Evolutionary conservation across 2,888 invertebrate genomes (phyloP).

Genomic region (Globia sparganii): DNA sequence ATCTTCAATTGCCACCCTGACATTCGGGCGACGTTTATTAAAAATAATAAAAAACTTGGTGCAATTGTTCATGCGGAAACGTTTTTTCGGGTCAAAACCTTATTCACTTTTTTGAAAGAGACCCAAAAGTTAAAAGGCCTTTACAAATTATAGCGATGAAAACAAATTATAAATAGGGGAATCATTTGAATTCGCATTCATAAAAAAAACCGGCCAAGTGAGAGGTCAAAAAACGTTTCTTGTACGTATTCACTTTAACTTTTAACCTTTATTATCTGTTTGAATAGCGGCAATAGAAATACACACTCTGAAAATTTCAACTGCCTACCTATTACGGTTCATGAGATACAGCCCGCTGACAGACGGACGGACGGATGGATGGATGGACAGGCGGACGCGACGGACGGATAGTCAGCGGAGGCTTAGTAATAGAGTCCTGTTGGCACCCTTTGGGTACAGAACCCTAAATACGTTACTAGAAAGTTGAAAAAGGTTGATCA

Average conservation of each 20-base stretch:
- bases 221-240: too few relatives aligned
- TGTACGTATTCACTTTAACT: too few relatives aligned
- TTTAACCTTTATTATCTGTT: too few relatives aligned
- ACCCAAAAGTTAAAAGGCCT: slow-evolving; percentile 5
- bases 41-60: slow-evolving; percentile 10
- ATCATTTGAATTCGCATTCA: slow-evolving; percentile 1
- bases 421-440: background rate
- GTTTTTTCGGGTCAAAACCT: background rate
- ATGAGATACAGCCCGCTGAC: too few relatives aligned
- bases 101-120: background rate
- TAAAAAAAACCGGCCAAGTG: too few relatives aligned
- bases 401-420: too few relatives aligned
- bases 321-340: too few relatives aligned
- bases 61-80: slow-evolving; percentile 19
- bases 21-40: slow-evolving; percentile 3
- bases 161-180: slow-evolving; percentile 19
- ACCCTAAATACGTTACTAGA: background rate
- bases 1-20: slow-evolving; percentile 16
- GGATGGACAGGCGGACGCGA: background rate
- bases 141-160: slow-evolving; percentile 22
- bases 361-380: too few relatives aligned
- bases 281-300: background rate
- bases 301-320: background rate
- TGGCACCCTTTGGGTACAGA: background rate
- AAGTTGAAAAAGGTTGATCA: slow-evolving; percentile 12